These are phyloP conservation scores for Lepidurus apus DNA, from an alignment of 1,140 invertebrate species.

Conservation along the genomic window DNA sequence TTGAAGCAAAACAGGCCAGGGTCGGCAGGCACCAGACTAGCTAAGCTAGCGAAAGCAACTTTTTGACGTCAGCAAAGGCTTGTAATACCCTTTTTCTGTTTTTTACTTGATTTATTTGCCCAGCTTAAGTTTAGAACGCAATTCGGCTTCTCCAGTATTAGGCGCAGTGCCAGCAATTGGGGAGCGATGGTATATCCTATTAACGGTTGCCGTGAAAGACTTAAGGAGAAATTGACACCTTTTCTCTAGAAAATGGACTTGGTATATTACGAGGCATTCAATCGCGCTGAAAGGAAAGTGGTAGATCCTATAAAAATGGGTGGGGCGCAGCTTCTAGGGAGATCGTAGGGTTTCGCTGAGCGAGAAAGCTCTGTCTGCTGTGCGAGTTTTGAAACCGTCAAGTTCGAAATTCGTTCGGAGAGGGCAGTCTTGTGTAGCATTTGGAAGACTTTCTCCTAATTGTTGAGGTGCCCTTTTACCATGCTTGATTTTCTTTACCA, in stretches of 20 bases:
- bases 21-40: conserved; percentile 27
- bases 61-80: background rate
- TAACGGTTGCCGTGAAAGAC: background rate
- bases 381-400: background rate
- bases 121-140: background rate
- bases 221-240: background rate
- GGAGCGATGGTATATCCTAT: too few species aligned
- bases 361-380: background rate
- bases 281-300: background rate
- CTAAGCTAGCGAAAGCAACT: background rate
- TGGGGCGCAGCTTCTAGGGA: background rate
- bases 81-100: background rate
- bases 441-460: conserved; percentile 10
- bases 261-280: too few species aligned
- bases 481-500: background rate
- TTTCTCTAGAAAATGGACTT: too few species aligned
- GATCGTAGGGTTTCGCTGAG: background rate
- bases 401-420: background rate
- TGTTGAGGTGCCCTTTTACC: background rate
- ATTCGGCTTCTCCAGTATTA: background rate
- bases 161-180: background rate
- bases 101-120: conserved; percentile 12
- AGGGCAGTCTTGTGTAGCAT: background rate
- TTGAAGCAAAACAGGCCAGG: conserved; percentile 29
- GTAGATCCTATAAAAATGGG: background rate